A percentile compares a stretch with the other conserved stretches of the same genome.
Conservation (phyloP, 2,888 invertebrate genomes). For the Sussaba pulchella region DNA sequence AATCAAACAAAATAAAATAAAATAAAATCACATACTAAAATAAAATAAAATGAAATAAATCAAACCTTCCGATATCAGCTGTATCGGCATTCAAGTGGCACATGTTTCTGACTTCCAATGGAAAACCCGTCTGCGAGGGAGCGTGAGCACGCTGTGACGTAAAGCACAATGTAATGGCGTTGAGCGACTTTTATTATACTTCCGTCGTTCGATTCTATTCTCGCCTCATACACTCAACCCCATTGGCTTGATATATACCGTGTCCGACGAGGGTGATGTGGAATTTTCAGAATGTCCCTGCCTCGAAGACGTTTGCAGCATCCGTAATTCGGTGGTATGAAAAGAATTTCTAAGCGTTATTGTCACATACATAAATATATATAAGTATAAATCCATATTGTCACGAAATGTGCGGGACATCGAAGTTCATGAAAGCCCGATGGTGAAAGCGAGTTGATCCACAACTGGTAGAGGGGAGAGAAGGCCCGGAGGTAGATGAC, state of each 20-base stretch:
- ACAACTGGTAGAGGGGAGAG: too few species aligned
- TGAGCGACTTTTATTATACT: slow-evolving; percentile 15
- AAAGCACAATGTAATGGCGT: not conserved
- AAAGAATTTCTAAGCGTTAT: slow-evolving; percentile 56
- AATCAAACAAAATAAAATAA: too few species aligned
- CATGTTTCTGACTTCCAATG: too few species aligned
- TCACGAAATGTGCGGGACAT: slow-evolving; percentile 32
- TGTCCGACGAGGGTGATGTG: slow-evolving; percentile 13
- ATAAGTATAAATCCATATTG: not conserved
- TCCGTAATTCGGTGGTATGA: slow-evolving; percentile 33
- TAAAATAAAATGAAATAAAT: slow-evolving; percentile 39
- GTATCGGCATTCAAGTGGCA: not conserved
- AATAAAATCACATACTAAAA: not conserved
- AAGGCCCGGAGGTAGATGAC: slow-evolving; percentile 6
- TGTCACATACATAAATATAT: not conserved
- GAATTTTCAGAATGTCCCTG: slow-evolving; percentile 42
- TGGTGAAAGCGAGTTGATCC: slow-evolving; percentile 37
- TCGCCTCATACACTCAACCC: slow-evolving; percentile 18
- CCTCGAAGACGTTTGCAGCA: not conserved
- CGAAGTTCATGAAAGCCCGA: slow-evolving; percentile 20
- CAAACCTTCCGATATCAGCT: not conserved
- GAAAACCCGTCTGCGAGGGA: not conserved
- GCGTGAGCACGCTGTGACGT: not conserved
- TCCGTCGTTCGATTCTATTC: slow-evolving; percentile 7
- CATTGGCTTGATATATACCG: slow-evolving; percentile 39